Base-by-base conservation (phyloP, 2,888 invertebrate species). In the Oithona nana region DNA sequence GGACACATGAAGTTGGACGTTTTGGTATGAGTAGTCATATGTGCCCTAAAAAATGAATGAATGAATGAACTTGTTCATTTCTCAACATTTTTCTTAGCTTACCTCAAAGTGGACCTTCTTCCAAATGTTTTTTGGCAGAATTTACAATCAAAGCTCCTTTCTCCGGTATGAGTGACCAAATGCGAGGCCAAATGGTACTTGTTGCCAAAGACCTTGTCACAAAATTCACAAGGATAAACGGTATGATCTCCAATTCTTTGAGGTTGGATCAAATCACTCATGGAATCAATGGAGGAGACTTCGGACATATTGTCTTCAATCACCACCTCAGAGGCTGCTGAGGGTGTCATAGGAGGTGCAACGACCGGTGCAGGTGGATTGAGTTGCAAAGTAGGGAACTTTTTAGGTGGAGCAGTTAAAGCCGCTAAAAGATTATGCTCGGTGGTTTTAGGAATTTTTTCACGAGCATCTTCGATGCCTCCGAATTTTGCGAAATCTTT, bases 21-120 rank as follows among this genome's bases (percentile, higher is more conserved):
- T 39, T 62, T 62, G 31, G 62, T 62, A 39, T 62, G 62, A 26
- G 62, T 62, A 4, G 62, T 62, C 62, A 62, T 62, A 20, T 62
- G 62, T 1, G 62, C 62, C 56, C 62, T n/a, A n/a, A n/a, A n/a
- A n/a, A n/a, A n/a, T n/a, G n/a, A n/a, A n/a, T n/a, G n/a, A n/a
- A n/a, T n/a, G n/a, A n/a, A n/a, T n/a, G n/a, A n/a, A n/a, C n/a
- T n/a, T n/a, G n/a, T n/a, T n/a, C n/a, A n/a, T n/a, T n/a, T n/a
- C n/a, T n/a, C n/a, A n/a, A n/a, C n/a, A n/a, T n/a, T n/a, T n/a
- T n/a, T n/a, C n/a, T n/a, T n/a, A n/a, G n/a, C n/a, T n/a, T n/a
- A n/a, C n/a, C n/a, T 13, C 20, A 62, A 26, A 3, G 62, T 62
- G 30, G 56, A 56, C 56, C 49, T 62, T 24, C 62, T n/a, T 11